A percentile compares a stretch with the other conserved stretches of the same genome.
Conservation (phyloP, 2,797 vertebrate species). For the Poecilia velifera region DNA sequence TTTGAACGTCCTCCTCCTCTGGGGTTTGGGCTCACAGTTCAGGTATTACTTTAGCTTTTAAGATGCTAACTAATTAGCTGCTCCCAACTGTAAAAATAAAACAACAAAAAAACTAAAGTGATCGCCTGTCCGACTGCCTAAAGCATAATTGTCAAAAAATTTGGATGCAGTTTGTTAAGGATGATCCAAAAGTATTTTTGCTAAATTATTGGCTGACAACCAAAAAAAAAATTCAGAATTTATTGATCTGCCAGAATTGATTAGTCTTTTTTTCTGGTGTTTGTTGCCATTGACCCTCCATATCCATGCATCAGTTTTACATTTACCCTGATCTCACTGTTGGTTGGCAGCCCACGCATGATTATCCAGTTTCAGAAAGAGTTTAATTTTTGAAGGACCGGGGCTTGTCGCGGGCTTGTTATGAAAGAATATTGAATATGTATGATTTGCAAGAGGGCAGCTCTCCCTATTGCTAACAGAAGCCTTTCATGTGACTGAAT, state of each 20-base stretch:
- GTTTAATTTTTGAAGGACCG: constrained; percentile 34
- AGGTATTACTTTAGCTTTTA: neutral
- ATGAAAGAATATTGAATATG: constrained; percentile 74
- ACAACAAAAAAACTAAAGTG: neutral
- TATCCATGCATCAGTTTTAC: constrained; percentile 29
- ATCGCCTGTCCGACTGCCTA: neutral
- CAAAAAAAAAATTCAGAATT: neutral
- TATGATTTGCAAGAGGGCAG: constrained; percentile 62
- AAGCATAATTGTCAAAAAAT: neutral
- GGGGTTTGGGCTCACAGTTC: neutral
- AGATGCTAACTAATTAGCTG: neutral
- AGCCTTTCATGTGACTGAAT: constrained; percentile 76
- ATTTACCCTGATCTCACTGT: constrained; percentile 24
- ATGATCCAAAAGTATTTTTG: neutral
- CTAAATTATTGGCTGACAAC: neutral
- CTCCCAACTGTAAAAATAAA: neutral
- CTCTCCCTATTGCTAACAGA: constrained; percentile 59
- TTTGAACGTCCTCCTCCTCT: neutral
- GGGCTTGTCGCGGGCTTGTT: constrained; percentile 31
- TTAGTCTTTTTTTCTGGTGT: constrained; percentile 4
- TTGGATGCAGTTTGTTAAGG: neutral
- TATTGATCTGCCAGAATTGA: neutral
- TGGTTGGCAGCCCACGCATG: constrained; percentile 48
- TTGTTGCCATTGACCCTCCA: constrained; percentile 28
- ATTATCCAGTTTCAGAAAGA: constrained; percentile 37